A percentile compares a stretch with the other conserved stretches of the same genome.
These are phyloP conservation scores for Dicranocentrus wangi DNA, from an alignment of 2,888 invertebrate species.

Conservation along the genomic window DNA sequence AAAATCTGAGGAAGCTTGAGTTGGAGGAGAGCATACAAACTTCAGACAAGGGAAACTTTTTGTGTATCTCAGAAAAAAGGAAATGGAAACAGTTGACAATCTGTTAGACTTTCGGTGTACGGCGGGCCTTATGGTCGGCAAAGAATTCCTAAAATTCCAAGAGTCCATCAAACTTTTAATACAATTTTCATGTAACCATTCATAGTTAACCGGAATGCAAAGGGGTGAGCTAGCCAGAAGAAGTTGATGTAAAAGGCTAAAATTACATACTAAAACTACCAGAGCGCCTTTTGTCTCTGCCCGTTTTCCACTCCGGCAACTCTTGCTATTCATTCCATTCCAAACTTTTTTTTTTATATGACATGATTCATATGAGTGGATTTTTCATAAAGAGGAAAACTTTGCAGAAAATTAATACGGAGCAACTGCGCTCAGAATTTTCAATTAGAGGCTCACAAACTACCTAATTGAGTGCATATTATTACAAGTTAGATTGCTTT, in stretches of 20 bases:
- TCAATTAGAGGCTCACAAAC: constrained; percentile 8
- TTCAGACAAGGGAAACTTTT: not conserved
- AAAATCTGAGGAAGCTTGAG: not conserved
- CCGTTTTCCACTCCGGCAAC: too few species aligned
- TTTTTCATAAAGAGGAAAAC: too few species aligned
- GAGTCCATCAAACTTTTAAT: constrained; percentile 47
- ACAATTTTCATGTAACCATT: constrained; percentile 26
- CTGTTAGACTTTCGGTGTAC: constrained; percentile 29
- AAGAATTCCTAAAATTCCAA: constrained; percentile 35
- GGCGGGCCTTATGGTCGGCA: constrained; percentile 1
- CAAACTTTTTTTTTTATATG: too few species aligned
- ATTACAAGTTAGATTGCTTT: too few species aligned
- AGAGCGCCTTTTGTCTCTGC: too few species aligned
- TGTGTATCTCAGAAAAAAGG: constrained; percentile 13
- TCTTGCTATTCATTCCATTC: too few species aligned
- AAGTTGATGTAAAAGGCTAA: not conserved
- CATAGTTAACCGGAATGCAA: not conserved
- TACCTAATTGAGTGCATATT: too few species aligned
- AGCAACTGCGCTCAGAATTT: constrained; percentile 34
- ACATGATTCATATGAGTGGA: too few species aligned
- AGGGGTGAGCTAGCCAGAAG: not conserved
- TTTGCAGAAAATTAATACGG: constrained; percentile 9
- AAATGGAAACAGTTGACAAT: constrained; percentile 43
- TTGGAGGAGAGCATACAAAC: constrained; percentile 1
- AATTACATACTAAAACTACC: constrained; percentile 5